Percentiles rank a stretch among this genome's conserved stretches.
Evolutionary conservation across 2,113 vertebrate genomes (phyloP).

Genomic region (Lophura nycthemera): DNA sequence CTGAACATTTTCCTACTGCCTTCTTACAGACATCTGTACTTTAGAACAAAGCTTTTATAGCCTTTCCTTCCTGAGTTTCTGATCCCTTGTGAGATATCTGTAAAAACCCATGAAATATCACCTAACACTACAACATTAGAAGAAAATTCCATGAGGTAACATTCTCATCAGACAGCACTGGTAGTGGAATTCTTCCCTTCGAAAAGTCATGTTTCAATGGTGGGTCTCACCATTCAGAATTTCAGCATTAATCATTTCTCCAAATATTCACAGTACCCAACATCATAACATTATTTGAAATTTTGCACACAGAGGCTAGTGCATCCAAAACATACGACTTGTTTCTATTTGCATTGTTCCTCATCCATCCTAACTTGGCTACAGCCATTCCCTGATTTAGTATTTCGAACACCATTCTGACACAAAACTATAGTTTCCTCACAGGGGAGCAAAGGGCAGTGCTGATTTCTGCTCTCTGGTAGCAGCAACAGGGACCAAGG

Average conservation of each 20-base stretch:
- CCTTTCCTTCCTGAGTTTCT: background rate
- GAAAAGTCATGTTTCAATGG: background rate
- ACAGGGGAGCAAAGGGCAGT: too few species aligned
- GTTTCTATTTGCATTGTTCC: too few species aligned
- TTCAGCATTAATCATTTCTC: background rate
- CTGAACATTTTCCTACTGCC: background rate
- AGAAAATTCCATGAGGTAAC: background rate
- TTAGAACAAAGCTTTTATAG: background rate
- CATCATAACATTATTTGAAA: rapidly evolving
- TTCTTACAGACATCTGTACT: background rate
- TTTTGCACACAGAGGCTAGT: background rate
- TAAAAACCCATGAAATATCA: background rate
- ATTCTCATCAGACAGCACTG: background rate
- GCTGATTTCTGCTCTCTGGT: too few species aligned
- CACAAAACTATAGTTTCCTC: too few species aligned
- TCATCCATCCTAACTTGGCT: too few species aligned
- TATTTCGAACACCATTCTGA: too few species aligned
- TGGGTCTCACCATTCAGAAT: background rate
- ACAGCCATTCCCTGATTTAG: too few species aligned
- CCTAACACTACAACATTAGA: background rate
- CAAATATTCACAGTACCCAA: background rate
- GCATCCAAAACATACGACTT: background rate
- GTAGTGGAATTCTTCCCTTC: background rate
- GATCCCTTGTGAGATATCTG: background rate
- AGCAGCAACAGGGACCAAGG: too few species aligned